Base-by-base conservation (phyloP, 2,113 vertebrate species). In the Atrichornis clamosus region DNA sequence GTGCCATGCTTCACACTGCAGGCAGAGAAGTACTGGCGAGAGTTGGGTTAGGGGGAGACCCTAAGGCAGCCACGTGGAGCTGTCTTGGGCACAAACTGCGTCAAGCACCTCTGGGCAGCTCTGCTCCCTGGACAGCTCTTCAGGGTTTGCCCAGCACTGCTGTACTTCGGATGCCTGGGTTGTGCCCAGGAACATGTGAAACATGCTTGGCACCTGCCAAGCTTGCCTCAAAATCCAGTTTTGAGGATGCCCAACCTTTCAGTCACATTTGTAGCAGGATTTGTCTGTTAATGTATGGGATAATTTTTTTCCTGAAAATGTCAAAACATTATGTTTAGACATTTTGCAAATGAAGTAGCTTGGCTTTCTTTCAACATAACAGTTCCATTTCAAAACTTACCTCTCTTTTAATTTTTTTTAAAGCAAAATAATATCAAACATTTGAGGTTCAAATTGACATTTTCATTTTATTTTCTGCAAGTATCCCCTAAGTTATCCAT, bases 271-370 rank as follows among this genome's bases (percentile, higher is more conserved):
- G 62, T 88, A 83, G 68, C 46, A 84, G 88, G 50, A 74, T 84
- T 86, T 92, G 41, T 59, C 90, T 86, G 86, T 95, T 93, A 93
- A 84, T 90, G 64, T 70, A 94, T 11, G 7, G 75, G 91, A 77
- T 59, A 60, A 58, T 20, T 90, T 93, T 95, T 96, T 85, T 79
- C 70, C 42, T 74, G 68, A 90, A 88, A 74, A 89, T 47, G 89
- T 90, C 86, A 90, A 95, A 95, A 96, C 88, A 90, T 95, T 96
- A 84, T 94, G 90, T 96, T 95, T 95, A 87, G 95, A 55, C 83
- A 90, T 81, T 78, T 90, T 86, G 75, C 92, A 95, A 95, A 90
- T 81, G 47, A 89, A 74, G 60, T 44, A 89, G 52, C 59, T 92
- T 80, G 92, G 76, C 73, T 89, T 80, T 32, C 83, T 89, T 93